Evolutionary conservation across 2,113 vertebrate species (phyloP), one percentile per base, ranked within the genome.

Genomic region (Melanocharis versteri): DNA sequence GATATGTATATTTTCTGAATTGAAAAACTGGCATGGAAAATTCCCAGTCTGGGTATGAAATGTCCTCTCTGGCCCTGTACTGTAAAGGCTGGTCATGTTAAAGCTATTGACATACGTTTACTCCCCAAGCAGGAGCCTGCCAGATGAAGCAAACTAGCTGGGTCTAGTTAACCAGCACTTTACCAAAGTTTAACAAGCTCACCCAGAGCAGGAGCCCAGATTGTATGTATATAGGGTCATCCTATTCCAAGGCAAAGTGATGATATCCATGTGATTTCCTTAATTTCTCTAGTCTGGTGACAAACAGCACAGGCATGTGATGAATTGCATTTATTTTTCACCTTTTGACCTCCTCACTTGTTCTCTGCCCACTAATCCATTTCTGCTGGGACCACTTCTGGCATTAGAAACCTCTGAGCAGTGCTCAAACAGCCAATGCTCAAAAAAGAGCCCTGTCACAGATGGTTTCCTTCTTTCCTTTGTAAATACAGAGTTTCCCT

Each of bases 1-100:
- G 93, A 95, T 93, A 91, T 66, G 92, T 94, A 31, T 91, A 88
- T 96, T 95, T 95, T 95, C 86, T 89, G 90, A 89, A 95, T 39
- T 89, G 73, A 93, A 91, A 89, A 95, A 89, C 69, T 89, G 91
- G 89, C 94, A 72, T 48, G 87, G 89, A 94, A 94, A 95, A 93
- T 89, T 92, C 72, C 57, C 72, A 61, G 37, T 71, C 73, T 78
- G 70, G 28, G 40, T 78, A 96, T 92, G 80, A 93, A 89, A 57
- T 76, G 56, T 91, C 72, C 44, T 87, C 53, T 89, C 80, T 4
- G 7, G 50, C n/a, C 16, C 23, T 89, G 92, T 84, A 15, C 48
- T 64, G 33, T 69, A 70, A 90, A 73, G 40, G 33, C 0, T 33
- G 71, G 35, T 84, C 64, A 64, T 64, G 37, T 84, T 84, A 93